Evolutionary conservation across 1,140 invertebrate genomes (phyloP).

Genomic region (Schlechtendalia chinensis): DNA sequence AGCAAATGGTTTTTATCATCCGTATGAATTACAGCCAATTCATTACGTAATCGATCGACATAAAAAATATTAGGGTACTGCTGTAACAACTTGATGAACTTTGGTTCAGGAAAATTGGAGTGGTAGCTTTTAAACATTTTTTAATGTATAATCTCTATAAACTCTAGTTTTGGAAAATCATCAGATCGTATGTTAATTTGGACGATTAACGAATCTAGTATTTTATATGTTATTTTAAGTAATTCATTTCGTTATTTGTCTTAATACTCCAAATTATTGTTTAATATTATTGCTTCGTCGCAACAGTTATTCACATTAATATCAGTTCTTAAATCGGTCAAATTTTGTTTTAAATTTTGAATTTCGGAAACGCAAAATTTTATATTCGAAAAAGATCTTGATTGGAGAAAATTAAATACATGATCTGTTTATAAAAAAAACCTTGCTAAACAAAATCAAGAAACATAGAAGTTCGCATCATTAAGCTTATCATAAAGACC

Average conservation of each 20-base stretch:
- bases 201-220: not conserved
- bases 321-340: not conserved
- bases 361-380: not conserved
- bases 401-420: slow-evolving; percentile 22
- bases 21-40: not conserved
- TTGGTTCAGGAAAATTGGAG: not conserved
- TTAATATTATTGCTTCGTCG: not conserved
- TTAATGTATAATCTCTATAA: not conserved
- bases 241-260: not conserved
- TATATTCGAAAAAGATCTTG: not conserved
- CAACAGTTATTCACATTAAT: not conserved
- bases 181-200: not conserved
- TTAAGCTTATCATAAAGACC: slow-evolving; percentile 8
- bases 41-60: slow-evolving; percentile 1
- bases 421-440: not conserved
- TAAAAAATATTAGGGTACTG: slow-evolving; percentile 9
- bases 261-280: not conserved
- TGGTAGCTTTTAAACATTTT: not conserved
- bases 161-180: not conserved
- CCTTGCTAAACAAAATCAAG: slow-evolving; percentile 9
- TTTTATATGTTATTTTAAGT: no score
- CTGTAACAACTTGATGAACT: not conserved
- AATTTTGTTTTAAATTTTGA: slow-evolving; percentile 24
- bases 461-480: slow-evolving; percentile 2
- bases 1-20: slow-evolving; percentile 2